Conservation (phyloP, 1,140 invertebrate species). For the Rhizoglyphus robini region DNA sequence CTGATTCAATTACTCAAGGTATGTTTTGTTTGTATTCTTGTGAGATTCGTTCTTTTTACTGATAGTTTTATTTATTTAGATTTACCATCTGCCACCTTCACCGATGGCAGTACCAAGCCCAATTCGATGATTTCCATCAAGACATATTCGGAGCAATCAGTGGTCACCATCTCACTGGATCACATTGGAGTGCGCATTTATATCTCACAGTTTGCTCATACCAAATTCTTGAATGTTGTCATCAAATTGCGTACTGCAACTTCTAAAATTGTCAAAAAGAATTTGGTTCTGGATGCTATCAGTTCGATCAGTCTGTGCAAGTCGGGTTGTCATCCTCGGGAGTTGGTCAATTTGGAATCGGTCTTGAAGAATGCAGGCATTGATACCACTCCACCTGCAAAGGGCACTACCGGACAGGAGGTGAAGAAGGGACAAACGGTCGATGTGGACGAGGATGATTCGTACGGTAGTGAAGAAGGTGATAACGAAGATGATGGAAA, state of each 20-base stretch:
- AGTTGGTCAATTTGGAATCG: not conserved
- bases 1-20: conserved; percentile 10
- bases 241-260: conserved; percentile 13
- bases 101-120: not conserved
- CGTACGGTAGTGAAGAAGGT: not conserved
- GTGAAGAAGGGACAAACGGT: not conserved
- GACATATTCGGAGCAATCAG: not conserved
- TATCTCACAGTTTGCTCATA: conserved; percentile 7
- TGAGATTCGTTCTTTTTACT: not conserved
- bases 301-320: conserved; percentile 15
- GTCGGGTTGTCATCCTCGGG: conserved; percentile 14
- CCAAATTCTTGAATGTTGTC: conserved; percentile 17
- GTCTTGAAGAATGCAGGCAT: not conserved
- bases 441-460: not conserved
- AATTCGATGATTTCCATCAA: conserved; percentile 3
- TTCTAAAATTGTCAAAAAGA: not conserved
- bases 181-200: conserved; percentile 15
- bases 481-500: not conserved
- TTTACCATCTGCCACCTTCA: conserved; percentile 8
- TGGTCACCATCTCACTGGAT: conserved; percentile 14
- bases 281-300: conserved; percentile 17
- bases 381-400: not conserved
- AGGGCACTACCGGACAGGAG: not conserved
- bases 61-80: not conserved
- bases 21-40: not conserved